Evolutionary conservation across 2,888 invertebrate genomes (phyloP), one percentile per base, ranked within the genome.

Genomic region (Branchinecta sandiegonensis): DNA sequence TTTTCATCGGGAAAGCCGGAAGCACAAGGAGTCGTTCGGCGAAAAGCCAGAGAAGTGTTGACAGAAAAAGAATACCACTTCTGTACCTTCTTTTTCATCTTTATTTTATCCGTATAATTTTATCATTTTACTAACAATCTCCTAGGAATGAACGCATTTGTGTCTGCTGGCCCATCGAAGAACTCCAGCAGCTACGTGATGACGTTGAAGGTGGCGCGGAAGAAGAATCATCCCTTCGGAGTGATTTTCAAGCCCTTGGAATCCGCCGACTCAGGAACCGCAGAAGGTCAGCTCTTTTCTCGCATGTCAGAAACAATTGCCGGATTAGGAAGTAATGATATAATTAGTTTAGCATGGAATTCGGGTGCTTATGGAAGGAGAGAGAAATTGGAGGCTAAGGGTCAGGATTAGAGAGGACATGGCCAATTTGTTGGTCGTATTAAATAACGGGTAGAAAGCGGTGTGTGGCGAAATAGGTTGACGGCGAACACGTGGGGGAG

Each of bases 121-220:
- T 56, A 71, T 70, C 65, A 66, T 12, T 69, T 71, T 12, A 73
- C 68, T 6, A 37, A 37, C 4, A 37, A 37, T 37, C 37, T 65
- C 47, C 73, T 50, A 70, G 73, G n/a, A 69, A 72, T 46, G 74
- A 74, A 70, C 70, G 73, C 10, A 70, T 71, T n/a, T 73, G 72
- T 68, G 70, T 73, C n/a, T 73, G 73, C 68, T 72, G 73, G 46
- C 71, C 71, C 46, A 70, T 71, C 69, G 67, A 72, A 67, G 72
- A 72, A 66, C 67, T 68, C 11, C 70, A 72, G 66, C 12, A 46
- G 66, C 23, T 48, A 67, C 9, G 63, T 68, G 10, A 47, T 69
- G 23, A 67, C 67, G 10, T 17, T 69, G 47, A 69, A 66, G 17
- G 64, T 69, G 65, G 48, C 46, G 12, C 64, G 67, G 12, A 68